Conservation (phyloP, 2,113 vertebrate species). For the Bucco capensis region DNA sequence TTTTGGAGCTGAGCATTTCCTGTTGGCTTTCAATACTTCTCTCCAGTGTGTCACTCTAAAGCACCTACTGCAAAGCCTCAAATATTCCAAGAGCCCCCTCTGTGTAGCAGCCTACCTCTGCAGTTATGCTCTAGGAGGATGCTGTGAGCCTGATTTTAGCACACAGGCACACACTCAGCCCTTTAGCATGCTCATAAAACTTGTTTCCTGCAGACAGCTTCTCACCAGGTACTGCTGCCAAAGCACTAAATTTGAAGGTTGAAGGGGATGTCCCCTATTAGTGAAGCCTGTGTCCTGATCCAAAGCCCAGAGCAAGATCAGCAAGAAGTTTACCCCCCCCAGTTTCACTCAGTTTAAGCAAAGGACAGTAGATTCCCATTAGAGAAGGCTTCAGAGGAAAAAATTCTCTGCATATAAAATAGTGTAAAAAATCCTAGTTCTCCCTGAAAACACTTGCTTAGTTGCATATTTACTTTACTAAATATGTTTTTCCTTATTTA, state of each 20-base stretch:
- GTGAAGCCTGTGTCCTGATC: neutral
- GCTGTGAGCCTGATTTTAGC: neutral
- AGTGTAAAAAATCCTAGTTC: neutral
- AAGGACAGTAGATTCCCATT: neutral
- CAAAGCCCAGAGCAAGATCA: neutral
- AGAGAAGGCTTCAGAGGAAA: neutral
- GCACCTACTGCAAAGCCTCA: neutral
- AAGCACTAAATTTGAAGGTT: neutral
- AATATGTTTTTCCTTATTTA: neutral
- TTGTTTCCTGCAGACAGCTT: neutral
- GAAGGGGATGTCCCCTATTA: neutral
- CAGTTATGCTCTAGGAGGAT: neutral
- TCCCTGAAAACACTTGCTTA: neutral
- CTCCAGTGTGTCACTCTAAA: neutral
- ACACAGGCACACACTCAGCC: neutral
- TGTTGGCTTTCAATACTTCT: neutral
- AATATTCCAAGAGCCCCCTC: neutral
- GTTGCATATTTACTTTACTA: neutral
- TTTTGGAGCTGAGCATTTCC: neutral
- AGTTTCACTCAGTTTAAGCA: neutral
- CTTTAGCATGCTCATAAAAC: constrained; percentile 9
- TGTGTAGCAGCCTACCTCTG: neutral
- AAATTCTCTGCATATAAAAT: neutral
- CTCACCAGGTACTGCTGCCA: neutral
- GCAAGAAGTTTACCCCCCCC: neutral